Percentiles rank a stretch among this genome's conserved stretches.
Evolutionary conservation across 2,888 invertebrate genomes (phyloP).

Genomic region (Coleophora deauratella): DNA sequence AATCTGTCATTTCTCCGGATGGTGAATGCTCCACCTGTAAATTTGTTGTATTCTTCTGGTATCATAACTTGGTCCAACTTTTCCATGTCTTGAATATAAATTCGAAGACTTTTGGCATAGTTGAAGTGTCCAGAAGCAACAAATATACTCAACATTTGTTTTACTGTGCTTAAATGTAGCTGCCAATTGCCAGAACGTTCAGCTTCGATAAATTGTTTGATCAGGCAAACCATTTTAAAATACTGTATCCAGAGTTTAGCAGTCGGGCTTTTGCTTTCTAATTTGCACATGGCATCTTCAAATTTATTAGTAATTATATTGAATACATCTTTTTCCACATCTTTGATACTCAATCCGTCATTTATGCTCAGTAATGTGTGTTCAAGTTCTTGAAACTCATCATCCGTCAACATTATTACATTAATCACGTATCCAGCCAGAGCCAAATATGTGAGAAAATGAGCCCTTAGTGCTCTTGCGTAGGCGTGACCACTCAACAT

Average conservation of each 20-base stretch:
- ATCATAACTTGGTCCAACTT: constrained; percentile 24
- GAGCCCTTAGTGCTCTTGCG: constrained; percentile 14
- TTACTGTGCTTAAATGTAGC: constrained; percentile 24
- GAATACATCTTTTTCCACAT: too few relatives aligned
- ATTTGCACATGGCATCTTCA: background rate
- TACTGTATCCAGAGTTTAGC: constrained; percentile 34
- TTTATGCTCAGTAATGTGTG: background rate
- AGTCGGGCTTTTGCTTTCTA: constrained; percentile 22
- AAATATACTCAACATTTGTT: constrained; percentile 26
- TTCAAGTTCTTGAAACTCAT: background rate
- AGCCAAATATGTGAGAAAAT: constrained; percentile 5
- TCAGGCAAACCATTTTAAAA: constrained; percentile 30
- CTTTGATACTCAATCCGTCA: too few relatives aligned
- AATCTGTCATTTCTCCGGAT: constrained; percentile 25
- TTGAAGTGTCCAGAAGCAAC: constrained; percentile 19
- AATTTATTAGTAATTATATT: background rate
- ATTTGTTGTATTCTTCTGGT: constrained; percentile 18
- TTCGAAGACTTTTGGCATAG: constrained; percentile 27
- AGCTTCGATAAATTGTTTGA: constrained; percentile 23
- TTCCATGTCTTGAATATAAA: constrained; percentile 27
- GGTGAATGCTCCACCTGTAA: constrained; percentile 26
- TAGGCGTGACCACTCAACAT: constrained; percentile 25
- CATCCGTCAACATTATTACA: background rate
- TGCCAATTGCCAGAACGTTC: constrained; percentile 22
- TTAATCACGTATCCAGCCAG: background rate